Base-by-base conservation (phyloP, 2,888 invertebrate species). In the Dynastes grantii region DNA sequence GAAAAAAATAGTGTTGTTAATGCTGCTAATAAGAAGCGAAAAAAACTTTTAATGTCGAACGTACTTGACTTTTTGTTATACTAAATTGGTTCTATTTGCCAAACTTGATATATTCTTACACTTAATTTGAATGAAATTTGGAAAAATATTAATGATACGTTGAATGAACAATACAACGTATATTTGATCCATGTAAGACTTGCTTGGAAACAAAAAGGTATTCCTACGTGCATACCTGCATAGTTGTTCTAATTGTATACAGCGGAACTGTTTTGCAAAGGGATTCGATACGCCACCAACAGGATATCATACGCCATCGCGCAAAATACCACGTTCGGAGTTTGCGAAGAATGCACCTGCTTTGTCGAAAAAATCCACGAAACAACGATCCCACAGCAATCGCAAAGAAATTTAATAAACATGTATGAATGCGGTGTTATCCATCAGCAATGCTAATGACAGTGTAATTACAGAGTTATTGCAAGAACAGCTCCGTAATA, bases 391-490 rank as follows among this genome's bases (percentile, higher is more conserved):
- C 8, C 37, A 6, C 40, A 67, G 61, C n/a, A 45, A 67, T 22
- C 37, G 67, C 37, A 45, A 67, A 61, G 29, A 61, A 67, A 67
- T 67, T 45, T 40, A 65, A 65, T 65, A 65, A 65, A 40, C 16
- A 65, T 40, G 65, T 27, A 67, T 45, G 45, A 45, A 45, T 40
- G 13, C 11, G 67, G 37, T 16, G 67, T 9, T 6, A 61, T 49
- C 67, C 40, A 61, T 67, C 65, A 45, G 65, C 65, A 45, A 45
- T 45, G 65, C 65, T 67, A 67, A 67, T 67, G 65, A 67, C 37
- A 37, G 40, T 40, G 40, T 67, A 45, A 67, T 67, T 67, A 45
- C 45, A 13, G 65, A 40, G 32, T 65, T 65, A 40, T 65, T 65
- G 40, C 65, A 65, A 32, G 40, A 40, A 65, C 40, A n/a, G 9